Base-by-base conservation (phyloP, 2,888 invertebrate genomes). In the Lasioglossum zephyrum region DNA sequence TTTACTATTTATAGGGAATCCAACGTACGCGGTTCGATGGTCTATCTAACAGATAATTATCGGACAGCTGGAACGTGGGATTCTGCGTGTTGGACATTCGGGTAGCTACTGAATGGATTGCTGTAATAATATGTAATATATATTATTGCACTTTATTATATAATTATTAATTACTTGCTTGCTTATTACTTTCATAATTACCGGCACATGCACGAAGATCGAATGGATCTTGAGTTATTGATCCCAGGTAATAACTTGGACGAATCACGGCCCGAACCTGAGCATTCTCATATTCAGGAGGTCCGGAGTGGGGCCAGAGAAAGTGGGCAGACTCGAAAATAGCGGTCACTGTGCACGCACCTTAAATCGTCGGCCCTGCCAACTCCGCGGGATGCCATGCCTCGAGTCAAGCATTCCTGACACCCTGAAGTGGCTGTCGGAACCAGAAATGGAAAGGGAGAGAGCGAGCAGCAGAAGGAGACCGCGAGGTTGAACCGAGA, bases 371-470 rank as follows among this genome's bases (percentile, higher is more conserved):
- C 81, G 85, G 81, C 84, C 73, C 82, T 91, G 91, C 91, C 91
- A 91, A 91, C 91, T 91, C 90, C 80, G 87, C 91, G 91, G 91
- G 91, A 91, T 90, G 91, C 91, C 91, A 82, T 89, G 89, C 87
- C 80, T 89, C 91, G 91, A 91, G 90, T 89, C 91, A 78, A 85
- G 88, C 91, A 91, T 91, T 90, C 91, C 91, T 91, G 91, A 91
- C 91, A 91, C 91, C 86, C 91, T 91, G 91, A 91, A 91, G 91
- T 91, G 91, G 88, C 91, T 89, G 91, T 90, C 91, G 91, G 91
- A 91, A 91, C 89, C 89, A 91, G 91, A 91, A 91, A 89, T 91
- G 91, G 89, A 91, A 89, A 73, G 90, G 80, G 88, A 88, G 87
- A 84, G 79, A 82, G 73, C 49, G 76, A 87, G 86, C 76, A 53